Percentiles rank a stretch among this genome's conserved stretches.
Conservation (phyloP, 1,140 invertebrate species). For the Trigoniulus corallinus region DNA sequence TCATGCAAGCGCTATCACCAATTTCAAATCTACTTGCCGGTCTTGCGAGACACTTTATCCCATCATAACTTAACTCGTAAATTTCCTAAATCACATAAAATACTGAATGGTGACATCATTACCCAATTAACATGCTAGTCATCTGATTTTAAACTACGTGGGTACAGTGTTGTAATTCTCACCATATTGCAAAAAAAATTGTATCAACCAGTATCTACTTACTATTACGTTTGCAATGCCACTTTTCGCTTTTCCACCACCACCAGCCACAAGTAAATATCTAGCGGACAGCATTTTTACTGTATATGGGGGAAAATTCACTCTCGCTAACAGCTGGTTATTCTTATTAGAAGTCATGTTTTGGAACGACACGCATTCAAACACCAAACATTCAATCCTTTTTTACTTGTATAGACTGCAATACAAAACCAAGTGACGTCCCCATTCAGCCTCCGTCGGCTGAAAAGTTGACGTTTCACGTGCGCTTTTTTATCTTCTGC, state of each 20-base stretch:
- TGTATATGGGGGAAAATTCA: slow-evolving; percentile 85
- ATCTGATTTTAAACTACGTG: background rate
- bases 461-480: no score
- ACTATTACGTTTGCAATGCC: slow-evolving; percentile 89
- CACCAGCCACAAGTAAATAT: slow-evolving; percentile 85
- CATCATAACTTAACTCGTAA: slow-evolving; percentile 71
- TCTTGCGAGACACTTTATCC: slow-evolving; percentile 57
- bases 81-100: slow-evolving; percentile 55
- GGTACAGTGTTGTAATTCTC: background rate
- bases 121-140: background rate
- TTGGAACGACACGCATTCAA: background rate
- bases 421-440: no score
- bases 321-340: slow-evolving; percentile 22
- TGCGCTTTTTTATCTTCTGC: no score
- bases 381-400: no score
- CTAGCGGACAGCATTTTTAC: slow-evolving; percentile 75
- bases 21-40: slow-evolving; percentile 76
- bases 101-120: no score
- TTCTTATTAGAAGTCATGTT: slow-evolving; percentile 8
- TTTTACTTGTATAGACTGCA: no score
- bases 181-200: background rate
- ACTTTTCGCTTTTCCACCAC: slow-evolving; percentile 85
- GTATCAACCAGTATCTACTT: slow-evolving; percentile 16
- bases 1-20: slow-evolving; percentile 78
- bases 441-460: no score